These are phyloP conservation scores for Sesia apiformis DNA, from an alignment of 2,888 invertebrate species.

Conservation along the genomic window DNA sequence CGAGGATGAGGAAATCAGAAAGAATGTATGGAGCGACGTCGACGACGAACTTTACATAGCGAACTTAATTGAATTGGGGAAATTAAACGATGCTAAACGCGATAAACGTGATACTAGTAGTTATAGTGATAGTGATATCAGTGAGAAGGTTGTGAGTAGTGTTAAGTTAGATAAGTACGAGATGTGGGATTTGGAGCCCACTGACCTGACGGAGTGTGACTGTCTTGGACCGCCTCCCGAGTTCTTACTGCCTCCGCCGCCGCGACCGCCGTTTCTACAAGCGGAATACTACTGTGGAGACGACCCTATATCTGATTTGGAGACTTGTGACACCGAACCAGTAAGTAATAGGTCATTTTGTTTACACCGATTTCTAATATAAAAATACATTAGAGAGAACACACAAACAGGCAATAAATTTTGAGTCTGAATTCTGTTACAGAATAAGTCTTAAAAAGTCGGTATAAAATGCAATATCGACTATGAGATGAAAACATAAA, in stretches of 20 bases:
- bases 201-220: conserved; percentile 82
- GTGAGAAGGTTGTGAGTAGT: conserved; percentile 72
- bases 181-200: conserved; percentile 83
- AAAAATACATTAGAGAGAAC: no score
- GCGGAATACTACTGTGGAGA: conserved; percentile 81
- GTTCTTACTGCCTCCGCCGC: conserved; percentile 83
- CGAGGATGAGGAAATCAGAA: conserved; percentile 55
- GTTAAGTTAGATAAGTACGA: conserved; percentile 71
- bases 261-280: conserved; percentile 81
- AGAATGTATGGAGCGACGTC: conserved; percentile 64
- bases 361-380: no score
- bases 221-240: conserved; percentile 84
- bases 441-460: no score
- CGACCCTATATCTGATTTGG: conserved; percentile 80
- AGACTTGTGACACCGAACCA: conserved; percentile 85
- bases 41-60: conserved; percentile 71
- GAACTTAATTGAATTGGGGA: conserved; percentile 55
- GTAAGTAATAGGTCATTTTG: conserved; percentile 63
- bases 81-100: conserved; percentile 61
- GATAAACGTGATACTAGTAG: conserved; percentile 64
- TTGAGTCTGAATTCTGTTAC: no score
- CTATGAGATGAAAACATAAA: no score
- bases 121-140: conserved; percentile 62
- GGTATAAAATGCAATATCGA: no score
- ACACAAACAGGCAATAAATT: no score